Conservation (phyloP, 1,140 invertebrate species). For the Sinonovacula constricta region DNA sequence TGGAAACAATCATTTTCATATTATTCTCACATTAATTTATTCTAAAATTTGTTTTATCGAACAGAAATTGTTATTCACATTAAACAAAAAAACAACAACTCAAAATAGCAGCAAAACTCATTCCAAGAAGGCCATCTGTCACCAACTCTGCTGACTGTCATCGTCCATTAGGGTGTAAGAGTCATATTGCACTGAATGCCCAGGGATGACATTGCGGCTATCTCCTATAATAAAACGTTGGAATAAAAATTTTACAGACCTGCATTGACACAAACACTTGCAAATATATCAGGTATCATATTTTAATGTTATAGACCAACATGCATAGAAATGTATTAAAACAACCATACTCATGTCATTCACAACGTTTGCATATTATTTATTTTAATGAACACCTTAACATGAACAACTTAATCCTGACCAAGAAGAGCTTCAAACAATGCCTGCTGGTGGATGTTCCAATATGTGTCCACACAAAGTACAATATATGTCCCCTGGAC, state of each 20-base stretch:
- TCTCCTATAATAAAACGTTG: conserved; percentile 22
- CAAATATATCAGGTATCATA: not conserved
- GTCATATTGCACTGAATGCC: conserved; percentile 30
- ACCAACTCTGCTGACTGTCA: conserved; percentile 20
- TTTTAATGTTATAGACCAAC: not conserved
- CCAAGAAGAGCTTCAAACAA: not conserved
- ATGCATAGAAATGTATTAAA: not conserved
- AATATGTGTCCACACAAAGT: conserved; percentile 36
- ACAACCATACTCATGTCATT: not conserved
- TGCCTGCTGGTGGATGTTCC: conserved; percentile 12
- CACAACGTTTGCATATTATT: too few species aligned
- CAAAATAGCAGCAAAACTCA: conserved; percentile 14
- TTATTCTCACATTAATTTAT: too few species aligned
- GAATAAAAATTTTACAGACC: too few species aligned
- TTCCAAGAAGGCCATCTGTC: conserved; percentile 44
- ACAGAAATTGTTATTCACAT: not conserved
- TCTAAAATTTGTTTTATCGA: too few species aligned
- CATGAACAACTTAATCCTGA: conserved; percentile 32
- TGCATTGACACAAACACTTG: not conserved
- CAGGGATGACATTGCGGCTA: conserved; percentile 29
- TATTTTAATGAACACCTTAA: conserved; percentile 10
- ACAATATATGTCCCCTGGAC: conserved; percentile 48
- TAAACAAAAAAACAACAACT: conserved; percentile 49
- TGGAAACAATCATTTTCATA: too few species aligned
- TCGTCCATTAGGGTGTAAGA: conserved; percentile 33